Conservation (phyloP, 1,140 invertebrate genomes). For the Ylistrum balloti region DNA sequence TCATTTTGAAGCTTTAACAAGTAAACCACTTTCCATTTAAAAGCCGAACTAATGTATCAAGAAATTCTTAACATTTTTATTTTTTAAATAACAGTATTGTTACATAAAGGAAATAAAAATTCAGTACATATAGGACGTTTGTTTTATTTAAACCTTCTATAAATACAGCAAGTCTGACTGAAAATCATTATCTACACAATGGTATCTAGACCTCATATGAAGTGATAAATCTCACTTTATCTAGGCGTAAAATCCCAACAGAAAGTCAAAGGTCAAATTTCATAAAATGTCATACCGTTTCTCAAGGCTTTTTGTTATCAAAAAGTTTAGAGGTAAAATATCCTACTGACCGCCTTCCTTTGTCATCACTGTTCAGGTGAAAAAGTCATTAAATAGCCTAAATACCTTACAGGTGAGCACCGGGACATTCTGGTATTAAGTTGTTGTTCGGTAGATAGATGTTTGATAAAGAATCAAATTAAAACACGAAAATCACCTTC, state of each 20-base stretch:
- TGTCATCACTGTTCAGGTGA: neutral
- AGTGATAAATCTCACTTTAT: neutral
- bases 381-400: neutral
- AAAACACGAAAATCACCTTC: neutral
- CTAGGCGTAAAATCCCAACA: neutral
- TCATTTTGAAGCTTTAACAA: too few species aligned
- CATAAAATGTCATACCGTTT: neutral
- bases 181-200: neutral
- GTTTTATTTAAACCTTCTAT: neutral
- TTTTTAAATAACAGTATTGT: too few species aligned
- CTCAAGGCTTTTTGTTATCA: neutral
- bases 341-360: neutral
- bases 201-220: neutral
- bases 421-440: neutral
- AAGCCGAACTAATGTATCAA: too few species aligned
- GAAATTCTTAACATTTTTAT: too few species aligned
- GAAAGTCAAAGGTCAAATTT: neutral
- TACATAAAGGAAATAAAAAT: too few species aligned
- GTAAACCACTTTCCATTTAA: too few species aligned
- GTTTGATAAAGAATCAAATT: slow-evolving; percentile 8
- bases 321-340: neutral
- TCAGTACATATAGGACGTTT: too few species aligned
- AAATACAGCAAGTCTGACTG: neutral
- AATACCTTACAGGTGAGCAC: neutral
- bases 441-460: slow-evolving; percentile 34